These are phyloP conservation scores for Pitta sordida DNA, from an alignment of 2,113 vertebrate genomes.

Conservation along the genomic window DNA sequence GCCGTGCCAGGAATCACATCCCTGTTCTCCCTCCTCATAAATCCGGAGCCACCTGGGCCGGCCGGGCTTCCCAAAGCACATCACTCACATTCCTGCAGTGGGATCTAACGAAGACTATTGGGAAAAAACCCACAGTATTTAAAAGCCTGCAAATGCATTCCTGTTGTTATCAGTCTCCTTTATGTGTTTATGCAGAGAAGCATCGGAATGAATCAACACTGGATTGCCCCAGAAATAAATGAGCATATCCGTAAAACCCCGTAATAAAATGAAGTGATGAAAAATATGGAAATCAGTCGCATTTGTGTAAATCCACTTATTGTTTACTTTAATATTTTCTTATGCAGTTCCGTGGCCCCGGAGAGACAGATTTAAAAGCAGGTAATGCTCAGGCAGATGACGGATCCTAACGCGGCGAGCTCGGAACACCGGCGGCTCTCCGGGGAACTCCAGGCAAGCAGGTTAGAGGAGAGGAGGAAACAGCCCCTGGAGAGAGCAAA, in stretches of 20 bases:
- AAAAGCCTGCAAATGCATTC: constrained; percentile 64
- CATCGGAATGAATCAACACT: constrained; percentile 73
- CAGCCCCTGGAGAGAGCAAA: not conserved
- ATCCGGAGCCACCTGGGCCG: not conserved
- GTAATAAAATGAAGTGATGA: constrained; percentile 73
- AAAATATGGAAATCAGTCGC: constrained; percentile 73
- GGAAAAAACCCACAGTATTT: constrained; percentile 66
- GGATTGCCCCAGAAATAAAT: constrained; percentile 74
- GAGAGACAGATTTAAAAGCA: constrained; percentile 69
- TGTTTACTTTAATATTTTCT: constrained; percentile 71
- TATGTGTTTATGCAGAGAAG: constrained; percentile 63
- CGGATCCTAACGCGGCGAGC: constrained; percentile 34
- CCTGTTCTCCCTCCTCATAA: not conserved
- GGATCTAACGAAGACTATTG: constrained; percentile 45
- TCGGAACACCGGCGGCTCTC: not conserved
- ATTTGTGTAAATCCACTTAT: constrained; percentile 71
- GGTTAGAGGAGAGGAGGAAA: not conserved
- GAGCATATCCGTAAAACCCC: constrained; percentile 65
- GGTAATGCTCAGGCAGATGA: constrained; percentile 50
- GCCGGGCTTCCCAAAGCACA: not conserved
- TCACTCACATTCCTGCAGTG: not conserved
- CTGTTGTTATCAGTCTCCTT: constrained; percentile 64
- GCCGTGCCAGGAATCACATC: accelerated
- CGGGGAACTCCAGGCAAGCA: constrained; percentile 26
- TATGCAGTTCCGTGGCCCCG: constrained; percentile 14